Base-by-base conservation (phyloP, 92 coral and sea anemone genomes). In the Ricordea florida region DNA sequence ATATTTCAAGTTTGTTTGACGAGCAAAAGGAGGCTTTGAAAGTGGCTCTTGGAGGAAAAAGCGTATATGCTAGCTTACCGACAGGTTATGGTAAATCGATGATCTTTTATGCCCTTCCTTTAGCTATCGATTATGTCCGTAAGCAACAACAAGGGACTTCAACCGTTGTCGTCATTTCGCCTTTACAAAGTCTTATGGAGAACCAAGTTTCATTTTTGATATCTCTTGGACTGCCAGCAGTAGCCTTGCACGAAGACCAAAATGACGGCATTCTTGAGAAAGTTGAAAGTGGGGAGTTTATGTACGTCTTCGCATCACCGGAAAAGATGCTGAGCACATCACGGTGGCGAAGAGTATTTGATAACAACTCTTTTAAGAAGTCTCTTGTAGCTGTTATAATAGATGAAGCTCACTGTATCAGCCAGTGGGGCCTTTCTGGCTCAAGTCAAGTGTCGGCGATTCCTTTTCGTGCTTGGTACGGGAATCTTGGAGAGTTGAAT, bases 381-480 rank as follows among this genome's bases (percentile, higher is more conserved):
- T 57, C 36, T 47, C 66, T 83, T 11, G 80, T 78, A 37, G 79
- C 84, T 8, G 60, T 80, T 17, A 75, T 82, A 30, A 66, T 84
- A 16, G 90, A 89, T 36, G 87, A 89, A 58, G 94, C 90, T 30
- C 94, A 89, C 47, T 79, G 85, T 59, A 84, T 88, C 21, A 73
- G 86, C 45, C 89, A 88, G 59, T 83, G 86, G 94, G 77, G 81
- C 53, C 66, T 74, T 16, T 59, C 76, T 20, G 74, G 88, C 45
- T 41, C 78, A 29, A 40, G 24, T 14, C 26, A 48, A 60, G 66
- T 59, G 40, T 59, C 57, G 33, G 40, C 70, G 21, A 38, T 74
- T 56, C 87, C 92, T 10, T 87, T 81, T 29, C 42, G 87, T 29
- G 43, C 27, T 13, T 87, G 88, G 89, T 87, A 82, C 35, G 85